Percentiles rank a stretch among this genome's conserved stretches.
These are phyloP conservation scores for Acridotheres tristis DNA, from an alignment of 2,797 vertebrate species.

Conservation along the genomic window DNA sequence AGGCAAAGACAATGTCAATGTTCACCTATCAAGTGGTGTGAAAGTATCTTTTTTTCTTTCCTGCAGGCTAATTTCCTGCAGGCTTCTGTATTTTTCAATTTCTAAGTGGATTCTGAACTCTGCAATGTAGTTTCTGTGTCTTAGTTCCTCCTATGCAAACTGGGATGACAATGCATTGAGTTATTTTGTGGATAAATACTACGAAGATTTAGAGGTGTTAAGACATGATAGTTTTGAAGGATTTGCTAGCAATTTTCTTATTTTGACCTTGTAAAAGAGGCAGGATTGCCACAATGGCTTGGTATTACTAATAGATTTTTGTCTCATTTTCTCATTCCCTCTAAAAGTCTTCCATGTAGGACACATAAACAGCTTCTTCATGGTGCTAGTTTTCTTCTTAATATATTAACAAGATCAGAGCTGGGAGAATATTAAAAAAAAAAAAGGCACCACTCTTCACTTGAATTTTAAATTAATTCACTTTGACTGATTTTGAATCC, in stretches of 20 bases:
- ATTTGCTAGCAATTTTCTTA: neutral
- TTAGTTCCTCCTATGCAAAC: neutral
- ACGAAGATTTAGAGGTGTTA: neutral
- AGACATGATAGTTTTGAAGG: neutral
- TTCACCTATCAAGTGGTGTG: neutral
- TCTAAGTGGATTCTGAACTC: neutral
- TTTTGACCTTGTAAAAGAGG: neutral
- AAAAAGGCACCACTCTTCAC: neutral
- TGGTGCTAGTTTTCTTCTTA: neutral
- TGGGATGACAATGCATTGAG: neutral
- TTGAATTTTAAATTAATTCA: conserved; percentile 19
- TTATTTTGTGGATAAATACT: neutral
- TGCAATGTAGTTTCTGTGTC: neutral
- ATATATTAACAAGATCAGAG: neutral
- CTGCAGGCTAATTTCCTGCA: neutral
- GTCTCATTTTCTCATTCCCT: neutral
- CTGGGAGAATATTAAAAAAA: neutral
- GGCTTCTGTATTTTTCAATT: neutral
- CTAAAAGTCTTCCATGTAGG: neutral
- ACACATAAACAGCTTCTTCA: neutral
- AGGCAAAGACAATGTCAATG: neutral
- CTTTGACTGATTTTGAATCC: conserved; percentile 16
- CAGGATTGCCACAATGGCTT: neutral
- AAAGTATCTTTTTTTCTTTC: neutral
- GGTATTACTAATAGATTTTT: neutral